Base-by-base conservation (phyloP, 2,888 invertebrate genomes). In the Cordilura impudica region DNA sequence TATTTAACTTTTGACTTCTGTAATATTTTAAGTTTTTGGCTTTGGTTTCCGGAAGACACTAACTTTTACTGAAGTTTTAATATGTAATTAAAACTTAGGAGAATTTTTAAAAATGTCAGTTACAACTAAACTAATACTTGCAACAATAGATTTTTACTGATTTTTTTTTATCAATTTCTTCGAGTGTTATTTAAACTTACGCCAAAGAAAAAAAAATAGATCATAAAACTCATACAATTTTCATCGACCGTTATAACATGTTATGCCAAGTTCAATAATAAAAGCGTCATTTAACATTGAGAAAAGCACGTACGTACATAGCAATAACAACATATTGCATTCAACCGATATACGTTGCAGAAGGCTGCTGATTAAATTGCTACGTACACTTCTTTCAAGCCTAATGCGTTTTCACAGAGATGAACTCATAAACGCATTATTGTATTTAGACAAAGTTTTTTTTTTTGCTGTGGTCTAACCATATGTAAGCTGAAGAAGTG, bases 251-350 rank as follows among this genome's bases (percentile, higher is more conserved):
- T 78, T 78, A 74, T 71, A 70, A 71, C 70, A 54, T 65, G 60
- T 78, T 71, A 74, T 74, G 74, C 78, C 78, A 78, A 78, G 78
- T 78, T 78, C 78, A 78, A 78, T 78, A 78, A 74, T 78, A 71
- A 78, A 78, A 78, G 74, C 74, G 74, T 78, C 78, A 78, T 71
- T 78, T 78, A 78, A 78, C 78, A 66, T 74, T 74, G 58, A 74
- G 49, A 74, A 74, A 70, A 61, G 63, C 5, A 35, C 23, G n/a
- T n/a, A 31, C 16, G 35, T 35, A 53, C 12, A n/a, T n/a, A 54
- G 51, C 31, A 35, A 53, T 39, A 26, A 65, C 51, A 61, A 66
- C n/a, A 49, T 69, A 26, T 47, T 65, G 26, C 29, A n/a, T 31
- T 10, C 29, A 67, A 49, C 53, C 70, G 53, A 49, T 58, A 23